Evolutionary conservation across 2,113 vertebrate genomes (phyloP).

Genomic region (Macquaria ambigua): DNA sequence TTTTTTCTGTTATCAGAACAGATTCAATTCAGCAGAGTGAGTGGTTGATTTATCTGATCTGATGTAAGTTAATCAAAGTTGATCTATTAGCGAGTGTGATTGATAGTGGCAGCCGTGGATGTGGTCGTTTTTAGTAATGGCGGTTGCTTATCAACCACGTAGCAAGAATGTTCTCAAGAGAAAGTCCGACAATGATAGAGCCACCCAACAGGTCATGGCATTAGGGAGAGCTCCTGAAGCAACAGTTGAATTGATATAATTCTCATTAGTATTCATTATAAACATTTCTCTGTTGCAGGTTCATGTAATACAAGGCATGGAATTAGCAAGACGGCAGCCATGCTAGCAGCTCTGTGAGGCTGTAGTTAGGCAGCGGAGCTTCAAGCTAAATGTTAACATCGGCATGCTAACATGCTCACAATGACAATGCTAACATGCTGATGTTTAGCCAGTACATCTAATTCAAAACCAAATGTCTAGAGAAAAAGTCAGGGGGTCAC

Average conservation of each 20-base stretch:
- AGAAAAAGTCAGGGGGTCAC: neutral
- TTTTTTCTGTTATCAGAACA: conserved; percentile 64
- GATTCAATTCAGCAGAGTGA: conserved; percentile 68
- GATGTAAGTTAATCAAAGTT: conserved; percentile 64
- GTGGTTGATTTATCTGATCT: conserved; percentile 55
- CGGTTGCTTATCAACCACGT: neutral
- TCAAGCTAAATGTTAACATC: neutral
- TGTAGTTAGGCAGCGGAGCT: neutral
- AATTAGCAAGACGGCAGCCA: neutral
- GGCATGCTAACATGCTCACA: neutral
- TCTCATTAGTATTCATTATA: neutral
- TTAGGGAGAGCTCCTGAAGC: neutral
- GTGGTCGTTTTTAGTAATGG: conserved; percentile 9
- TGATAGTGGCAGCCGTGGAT: conserved; percentile 24
- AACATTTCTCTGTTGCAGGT: neutral
- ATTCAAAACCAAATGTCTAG: neutral
- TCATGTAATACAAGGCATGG: neutral
- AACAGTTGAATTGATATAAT: neutral
- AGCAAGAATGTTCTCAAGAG: neutral
- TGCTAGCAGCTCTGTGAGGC: neutral
- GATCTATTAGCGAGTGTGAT: conserved; percentile 47
- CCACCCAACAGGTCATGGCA: neutral
- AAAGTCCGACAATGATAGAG: neutral
- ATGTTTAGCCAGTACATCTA: no score
- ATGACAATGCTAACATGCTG: neutral